Evolutionary conservation across 30 jellyfish, hydroid and myxozoan genomes (phyloP).

Genomic region (Chironex yamaguchii): DNA sequence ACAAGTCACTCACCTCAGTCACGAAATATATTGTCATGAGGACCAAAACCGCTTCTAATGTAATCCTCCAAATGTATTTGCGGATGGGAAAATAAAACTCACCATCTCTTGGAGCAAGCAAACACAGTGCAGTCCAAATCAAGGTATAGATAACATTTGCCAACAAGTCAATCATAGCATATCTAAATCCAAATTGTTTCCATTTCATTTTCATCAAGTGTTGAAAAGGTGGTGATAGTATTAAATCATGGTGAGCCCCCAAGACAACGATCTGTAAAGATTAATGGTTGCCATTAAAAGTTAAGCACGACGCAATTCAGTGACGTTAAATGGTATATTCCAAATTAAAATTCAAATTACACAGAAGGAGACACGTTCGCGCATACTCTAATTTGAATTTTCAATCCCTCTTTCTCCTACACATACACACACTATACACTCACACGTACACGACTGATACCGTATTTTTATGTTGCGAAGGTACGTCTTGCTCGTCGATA

Average conservation of each 20-base stretch:
- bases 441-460: no score
- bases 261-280: no score
- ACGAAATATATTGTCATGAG: constrained; percentile 71
- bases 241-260: constrained; percentile 69
- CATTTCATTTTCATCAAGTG: constrained; percentile 81
- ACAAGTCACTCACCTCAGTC: constrained; percentile 74
- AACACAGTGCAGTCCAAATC: constrained; percentile 76
- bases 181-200: constrained; percentile 72
- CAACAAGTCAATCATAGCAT: constrained; percentile 53
- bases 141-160: constrained; percentile 56
- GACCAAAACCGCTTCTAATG: constrained; percentile 72
- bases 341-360: no score
- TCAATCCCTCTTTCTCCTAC: no score
- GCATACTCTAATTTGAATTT: no score
- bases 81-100: constrained; percentile 66
- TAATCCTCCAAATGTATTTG: constrained; percentile 79
- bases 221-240: constrained; percentile 89
- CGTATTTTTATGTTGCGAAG: no score
- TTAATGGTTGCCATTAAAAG: no score
- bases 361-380: no score
- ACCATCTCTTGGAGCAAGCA: constrained; percentile 68
- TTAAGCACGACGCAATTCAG: no score
- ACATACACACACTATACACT: no score
- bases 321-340: no score
- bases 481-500: no score